Evolutionary conservation across 2,797 vertebrate genomes (phyloP).

Genomic region (Setipinna tenuifilis): DNA sequence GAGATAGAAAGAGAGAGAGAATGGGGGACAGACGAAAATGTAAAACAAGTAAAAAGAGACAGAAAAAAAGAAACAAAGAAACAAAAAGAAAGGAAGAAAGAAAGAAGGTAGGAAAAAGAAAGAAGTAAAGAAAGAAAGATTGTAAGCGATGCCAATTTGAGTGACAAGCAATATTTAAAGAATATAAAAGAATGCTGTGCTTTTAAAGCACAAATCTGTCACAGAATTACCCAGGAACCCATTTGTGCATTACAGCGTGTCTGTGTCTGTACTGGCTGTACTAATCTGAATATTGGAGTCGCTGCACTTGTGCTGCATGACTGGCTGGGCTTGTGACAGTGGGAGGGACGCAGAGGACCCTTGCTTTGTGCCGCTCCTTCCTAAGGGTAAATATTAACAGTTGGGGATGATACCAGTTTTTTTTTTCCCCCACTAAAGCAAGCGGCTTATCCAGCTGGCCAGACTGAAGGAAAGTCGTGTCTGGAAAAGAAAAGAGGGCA

Average conservation of each 20-base stretch:
- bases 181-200: background rate
- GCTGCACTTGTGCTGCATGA: too few relatives aligned
- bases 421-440: background rate
- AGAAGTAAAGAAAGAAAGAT: background rate
- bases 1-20: slow-evolving; percentile 45
- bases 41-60: background rate
- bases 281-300: too few relatives aligned
- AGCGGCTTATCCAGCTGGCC: slow-evolving; percentile 15
- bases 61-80: too few relatives aligned
- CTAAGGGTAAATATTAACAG: slow-evolving; percentile 7
- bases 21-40: slow-evolving; percentile 31
- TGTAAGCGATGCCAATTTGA: background rate
- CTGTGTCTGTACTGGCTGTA: too few relatives aligned
- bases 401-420: background rate
- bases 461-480: slow-evolving; percentile 21
- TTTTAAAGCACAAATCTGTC: too few relatives aligned
- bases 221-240: too few relatives aligned
- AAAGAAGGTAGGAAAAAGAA: background rate
- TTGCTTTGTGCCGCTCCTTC: background rate
- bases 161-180: background rate
- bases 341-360: background rate
- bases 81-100: too few relatives aligned
- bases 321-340: background rate
- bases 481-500: slow-evolving; percentile 17
- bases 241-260: too few relatives aligned